Evolutionary conservation across 2,888 invertebrate genomes (phyloP).

Genomic region (Melipona beecheii): DNA sequence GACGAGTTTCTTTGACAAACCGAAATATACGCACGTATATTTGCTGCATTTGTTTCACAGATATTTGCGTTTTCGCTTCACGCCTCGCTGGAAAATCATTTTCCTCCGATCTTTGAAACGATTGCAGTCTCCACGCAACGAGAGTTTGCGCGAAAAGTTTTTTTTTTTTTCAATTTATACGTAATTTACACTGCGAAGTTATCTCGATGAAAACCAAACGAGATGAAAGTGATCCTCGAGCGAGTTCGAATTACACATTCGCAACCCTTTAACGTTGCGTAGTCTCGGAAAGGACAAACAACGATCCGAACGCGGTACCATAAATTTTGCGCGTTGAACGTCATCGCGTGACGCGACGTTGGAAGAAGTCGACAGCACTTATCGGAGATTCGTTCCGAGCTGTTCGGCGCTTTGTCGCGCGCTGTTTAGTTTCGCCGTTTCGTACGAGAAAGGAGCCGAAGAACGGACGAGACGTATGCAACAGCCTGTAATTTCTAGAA

Average conservation of each 20-base stretch:
- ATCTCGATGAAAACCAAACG: background rate
- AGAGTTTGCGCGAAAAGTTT: background rate
- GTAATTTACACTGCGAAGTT: background rate
- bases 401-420: too few relatives aligned
- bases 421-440: too few relatives aligned
- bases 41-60: too few relatives aligned
- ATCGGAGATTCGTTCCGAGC: too few relatives aligned
- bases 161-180: too few relatives aligned
- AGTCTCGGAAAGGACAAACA: background rate
- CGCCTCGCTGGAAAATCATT: background rate
- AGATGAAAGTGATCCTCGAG: accelerated
- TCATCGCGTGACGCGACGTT: too few relatives aligned
- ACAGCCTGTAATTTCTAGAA: background rate
- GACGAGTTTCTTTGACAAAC: background rate
- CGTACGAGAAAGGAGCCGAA: background rate
- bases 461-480: background rate
- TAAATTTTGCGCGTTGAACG: too few relatives aligned
- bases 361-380: too few relatives aligned
- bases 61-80: background rate
- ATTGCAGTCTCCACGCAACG: accelerated
- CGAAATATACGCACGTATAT: too few relatives aligned
- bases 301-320: too few relatives aligned
- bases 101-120: background rate
- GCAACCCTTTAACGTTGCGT: background rate
- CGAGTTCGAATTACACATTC: background rate